A percentile compares a stretch with the other conserved stretches of the same genome.
These are phyloP conservation scores for Sesamia nonagrioides DNA, from an alignment of 1,140 invertebrate species.

Conservation along the genomic window DNA sequence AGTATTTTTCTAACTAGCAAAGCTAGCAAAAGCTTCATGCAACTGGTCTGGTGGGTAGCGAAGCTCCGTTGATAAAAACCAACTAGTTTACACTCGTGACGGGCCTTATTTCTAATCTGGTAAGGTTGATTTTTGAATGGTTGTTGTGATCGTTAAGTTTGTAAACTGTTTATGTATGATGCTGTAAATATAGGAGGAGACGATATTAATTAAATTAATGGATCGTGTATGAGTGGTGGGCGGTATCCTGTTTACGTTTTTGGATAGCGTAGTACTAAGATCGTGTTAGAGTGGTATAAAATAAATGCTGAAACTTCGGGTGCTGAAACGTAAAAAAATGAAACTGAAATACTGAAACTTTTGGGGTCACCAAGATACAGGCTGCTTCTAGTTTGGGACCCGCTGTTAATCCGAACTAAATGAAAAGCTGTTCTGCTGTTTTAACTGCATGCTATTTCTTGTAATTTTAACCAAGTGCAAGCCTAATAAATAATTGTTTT, in stretches of 20 bases:
- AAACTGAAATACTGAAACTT: no score
- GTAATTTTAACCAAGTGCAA: no score
- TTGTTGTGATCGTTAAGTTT: not conserved
- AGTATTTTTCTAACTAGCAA: constrained; percentile 45
- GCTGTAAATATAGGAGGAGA: constrained; percentile 48
- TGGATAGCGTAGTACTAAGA: not conserved
- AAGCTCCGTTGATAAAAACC: constrained; percentile 39
- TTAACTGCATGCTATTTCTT: no score
- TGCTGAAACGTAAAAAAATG: no score
- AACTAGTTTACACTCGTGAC: not conserved
- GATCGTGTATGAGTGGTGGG: constrained; percentile 22
- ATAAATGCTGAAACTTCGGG: not conserved
- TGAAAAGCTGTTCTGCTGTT: no score
- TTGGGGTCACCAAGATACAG: no score
- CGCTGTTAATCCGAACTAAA: no score
- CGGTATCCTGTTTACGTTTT: constrained; percentile 21
- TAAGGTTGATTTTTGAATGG: constrained; percentile 36
- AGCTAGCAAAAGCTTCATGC: constrained; percentile 38
- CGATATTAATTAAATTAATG: constrained; percentile 61
- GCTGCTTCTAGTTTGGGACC: no score
- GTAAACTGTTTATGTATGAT: constrained; percentile 44
- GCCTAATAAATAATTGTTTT: no score
- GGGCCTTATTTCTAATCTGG: not conserved
- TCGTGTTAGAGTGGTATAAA: not conserved
- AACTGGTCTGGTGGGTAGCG: constrained; percentile 51